These are phyloP conservation scores for Myxocyprinus asiaticus DNA, from an alignment of 2,113 vertebrate genomes.

Conservation along the genomic window DNA sequence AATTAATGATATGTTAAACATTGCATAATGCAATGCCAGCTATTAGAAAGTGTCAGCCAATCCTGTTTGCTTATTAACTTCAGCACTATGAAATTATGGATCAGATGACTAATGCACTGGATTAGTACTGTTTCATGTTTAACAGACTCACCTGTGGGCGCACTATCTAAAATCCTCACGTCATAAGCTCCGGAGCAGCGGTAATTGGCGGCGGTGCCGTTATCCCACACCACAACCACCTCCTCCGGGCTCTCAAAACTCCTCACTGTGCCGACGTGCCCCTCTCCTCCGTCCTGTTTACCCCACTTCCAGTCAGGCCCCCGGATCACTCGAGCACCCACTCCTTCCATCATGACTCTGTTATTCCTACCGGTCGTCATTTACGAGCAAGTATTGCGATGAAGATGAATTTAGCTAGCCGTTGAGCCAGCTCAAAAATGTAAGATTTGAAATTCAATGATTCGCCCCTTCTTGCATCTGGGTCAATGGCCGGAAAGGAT, in stretches of 20 bases:
- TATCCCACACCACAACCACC: slow-evolving; percentile 98
- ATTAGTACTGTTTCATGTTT: too few species aligned
- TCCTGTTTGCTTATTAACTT: too few species aligned
- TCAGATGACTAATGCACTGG: too few species aligned
- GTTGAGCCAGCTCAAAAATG: slow-evolving; percentile 44
- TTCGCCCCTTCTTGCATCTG: background rate
- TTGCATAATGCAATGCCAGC: too few species aligned
- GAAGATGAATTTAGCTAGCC: slow-evolving; percentile 16
- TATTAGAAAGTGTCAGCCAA: too few species aligned
- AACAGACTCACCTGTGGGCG: slow-evolving; percentile 87
- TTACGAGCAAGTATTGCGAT: slow-evolving; percentile 52
- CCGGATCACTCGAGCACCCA: slow-evolving; percentile 91
- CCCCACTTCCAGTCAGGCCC: slow-evolving; percentile 99
- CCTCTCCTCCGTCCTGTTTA: slow-evolving; percentile 98
- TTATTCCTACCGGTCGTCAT: slow-evolving; percentile 98
- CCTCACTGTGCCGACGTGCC: slow-evolving; percentile 95
- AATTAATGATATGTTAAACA: too few species aligned
- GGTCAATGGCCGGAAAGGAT: background rate
- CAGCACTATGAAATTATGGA: too few species aligned
- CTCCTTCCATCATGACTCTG: slow-evolving; percentile 97
- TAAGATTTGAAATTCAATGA: slow-evolving; percentile 17
- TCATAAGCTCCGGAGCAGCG: slow-evolving; percentile 98
- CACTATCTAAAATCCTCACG: slow-evolving; percentile 94
- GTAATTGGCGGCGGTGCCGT: slow-evolving; percentile 97
- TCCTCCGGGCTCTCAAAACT: slow-evolving; percentile 99